phyloP scores from a whole-genome alignment of 2,113 vertebrate species.

The Bufo bufo region DNA sequence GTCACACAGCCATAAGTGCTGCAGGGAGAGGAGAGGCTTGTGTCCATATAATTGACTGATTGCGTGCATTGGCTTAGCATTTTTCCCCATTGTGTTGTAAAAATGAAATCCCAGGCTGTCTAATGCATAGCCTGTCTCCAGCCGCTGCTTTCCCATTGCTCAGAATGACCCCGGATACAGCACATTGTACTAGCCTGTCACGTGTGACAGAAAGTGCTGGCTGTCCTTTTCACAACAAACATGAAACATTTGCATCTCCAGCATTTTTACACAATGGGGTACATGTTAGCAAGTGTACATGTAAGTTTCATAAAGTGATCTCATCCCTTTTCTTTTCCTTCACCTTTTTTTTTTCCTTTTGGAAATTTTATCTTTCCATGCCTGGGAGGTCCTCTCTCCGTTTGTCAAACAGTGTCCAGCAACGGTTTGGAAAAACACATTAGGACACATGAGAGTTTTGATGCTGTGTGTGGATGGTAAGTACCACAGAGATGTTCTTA shows the following conservation, averaged over 20 bases:
- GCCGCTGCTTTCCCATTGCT: not conserved
- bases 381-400: conserved; percentile 22
- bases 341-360: conserved; percentile 2
- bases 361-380: conserved; percentile 43
- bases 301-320: not conserved
- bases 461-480: conserved; percentile 44
- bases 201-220: conserved; percentile 57
- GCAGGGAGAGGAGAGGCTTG: not conserved
- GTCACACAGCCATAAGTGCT: not conserved
- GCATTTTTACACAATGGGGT: conserved; percentile 22
- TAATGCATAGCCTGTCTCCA: conserved; percentile 34
- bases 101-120: conserved; percentile 27
- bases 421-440: conserved; percentile 17
- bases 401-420: conserved; percentile 31
- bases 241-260: conserved; percentile 47
- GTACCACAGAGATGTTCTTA: conserved; percentile 9
- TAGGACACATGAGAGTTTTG: conserved; percentile 32
- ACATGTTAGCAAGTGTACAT: fast-evolving
- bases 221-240: conserved; percentile 50
- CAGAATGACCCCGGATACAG: conserved; percentile 51
- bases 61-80: conserved; percentile 21
- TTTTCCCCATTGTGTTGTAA: conserved; percentile 40
- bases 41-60: conserved; percentile 30
- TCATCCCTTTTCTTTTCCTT: not conserved
- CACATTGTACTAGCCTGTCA: not conserved